A percentile compares a stretch with the other conserved stretches of the same genome.
phyloP scores from a whole-genome alignment of 1,140 invertebrate genomes.

The Dolichoris vasculosae region DNA sequence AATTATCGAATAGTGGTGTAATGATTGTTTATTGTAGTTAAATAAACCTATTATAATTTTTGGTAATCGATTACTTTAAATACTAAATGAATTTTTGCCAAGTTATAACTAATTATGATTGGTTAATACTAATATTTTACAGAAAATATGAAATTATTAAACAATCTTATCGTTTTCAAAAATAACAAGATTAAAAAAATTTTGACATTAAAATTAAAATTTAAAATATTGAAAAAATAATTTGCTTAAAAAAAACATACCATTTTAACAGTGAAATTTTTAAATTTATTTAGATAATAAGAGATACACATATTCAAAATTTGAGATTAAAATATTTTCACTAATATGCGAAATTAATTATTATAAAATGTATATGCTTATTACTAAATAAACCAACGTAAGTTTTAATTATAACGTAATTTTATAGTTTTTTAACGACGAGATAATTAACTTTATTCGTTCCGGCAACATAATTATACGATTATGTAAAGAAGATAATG shows the following conservation, averaged over 20 bases:
- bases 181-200: no score
- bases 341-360: not conserved
- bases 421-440: slow-evolving; percentile 37
- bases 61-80: not conserved
- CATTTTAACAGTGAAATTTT: no score
- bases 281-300: no score
- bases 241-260: no score
- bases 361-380: not conserved
- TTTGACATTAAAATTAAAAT: no score
- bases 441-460: slow-evolving; percentile 26
- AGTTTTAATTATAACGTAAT: slow-evolving; percentile 32
- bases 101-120: no score
- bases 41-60: not conserved
- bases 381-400: slow-evolving; percentile 7
- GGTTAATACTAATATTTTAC: no score
- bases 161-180: no score
- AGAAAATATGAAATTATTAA: no score
- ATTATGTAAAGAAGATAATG: slow-evolving; percentile 46
- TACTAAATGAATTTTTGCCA: not conserved
- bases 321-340: not conserved
- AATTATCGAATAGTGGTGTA: not conserved
- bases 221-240: no score
- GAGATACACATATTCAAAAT: no score
- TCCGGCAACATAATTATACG: slow-evolving; percentile 42
- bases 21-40: not conserved